Base-by-base conservation (phyloP, 2,113 vertebrate genomes). In the Rhea pennata region DNA sequence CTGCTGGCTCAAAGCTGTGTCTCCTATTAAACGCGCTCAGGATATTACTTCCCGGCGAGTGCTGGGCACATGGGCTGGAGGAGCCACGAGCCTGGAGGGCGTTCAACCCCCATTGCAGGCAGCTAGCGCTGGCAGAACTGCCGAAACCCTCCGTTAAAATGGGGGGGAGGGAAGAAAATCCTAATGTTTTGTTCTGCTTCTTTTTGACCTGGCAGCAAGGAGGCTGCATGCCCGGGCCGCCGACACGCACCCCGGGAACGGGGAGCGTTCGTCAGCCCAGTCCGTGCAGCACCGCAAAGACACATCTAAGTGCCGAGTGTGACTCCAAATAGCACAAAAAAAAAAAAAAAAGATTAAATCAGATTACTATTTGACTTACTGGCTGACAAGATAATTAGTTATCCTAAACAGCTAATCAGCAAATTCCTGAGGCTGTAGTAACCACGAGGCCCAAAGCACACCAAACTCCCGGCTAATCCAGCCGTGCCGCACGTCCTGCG, bases 351-450 rank as follows among this genome's bases (percentile, higher is more conserved):
- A 29, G 20, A 36, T 70, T 53, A 61, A 94, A 83, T 42, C 24
- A 71, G 90, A 65, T 91, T 86, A 65, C 39, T 72, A 22, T 76
- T 79, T 87, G 61, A 84, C 62, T 95, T 89, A 42, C 70, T 76
- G 53, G 26, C 26, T 93, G 94, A 90, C 40, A 62, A 92, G 91
- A 92, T 87, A 95, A 94, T 88, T 73, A 92, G 81, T 56, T 90
- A 66, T 84, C 64, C 78, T 53, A 89, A 74, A 76, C 62, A 87
- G 78, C 62, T 94, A 65, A 96, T 95, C 87, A 92, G 50, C 74
- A 91, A 92, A 96, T 95, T 96, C 78, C 95, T 92, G 62, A 87
- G 87, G 67, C 89, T 90, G 74, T 44, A 74, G 87, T 75, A 95
- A 95, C 87, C 33, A 36, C n/a, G 84, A 85, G 84, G 89, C 65